phyloP scores from a whole-genome alignment of 2,797 vertebrate species.

The Lagocephalus sceleratus region DNA sequence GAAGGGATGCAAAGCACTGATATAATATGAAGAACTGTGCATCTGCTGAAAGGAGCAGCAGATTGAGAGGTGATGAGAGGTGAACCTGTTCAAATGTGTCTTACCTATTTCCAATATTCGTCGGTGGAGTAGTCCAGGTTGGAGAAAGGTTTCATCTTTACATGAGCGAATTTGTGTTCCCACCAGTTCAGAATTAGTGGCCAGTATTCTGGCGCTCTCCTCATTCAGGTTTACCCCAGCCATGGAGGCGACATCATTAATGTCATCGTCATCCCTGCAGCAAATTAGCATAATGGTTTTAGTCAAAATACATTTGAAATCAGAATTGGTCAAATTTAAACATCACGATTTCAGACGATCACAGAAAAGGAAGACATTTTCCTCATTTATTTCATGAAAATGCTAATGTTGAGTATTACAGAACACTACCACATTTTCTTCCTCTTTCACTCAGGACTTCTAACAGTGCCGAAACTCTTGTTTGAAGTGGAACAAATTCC shows the following conservation, averaged over 20 bases:
- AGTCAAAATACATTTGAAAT: neutral
- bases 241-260: slow-evolving; percentile 89
- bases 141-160: slow-evolving; percentile 87
- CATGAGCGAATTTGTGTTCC: slow-evolving; percentile 85
- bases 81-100: neutral
- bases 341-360: neutral
- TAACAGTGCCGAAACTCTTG: no score
- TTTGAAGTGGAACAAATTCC: no score
- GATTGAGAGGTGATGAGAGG: no score
- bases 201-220: slow-evolving; percentile 85
- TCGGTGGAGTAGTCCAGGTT: slow-evolving; percentile 80
- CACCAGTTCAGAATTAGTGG: slow-evolving; percentile 84
- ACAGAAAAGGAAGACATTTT: neutral
- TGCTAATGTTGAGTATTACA: no score
- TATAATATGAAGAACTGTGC: slow-evolving; percentile 8
- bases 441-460: no score
- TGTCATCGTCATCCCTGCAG: slow-evolving; percentile 86
- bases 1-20: neutral
- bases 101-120: slow-evolving; percentile 85
- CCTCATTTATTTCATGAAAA: no score
- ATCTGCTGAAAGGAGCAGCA: neutral
- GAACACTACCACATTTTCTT: no score
- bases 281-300: neutral
- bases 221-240: slow-evolving; percentile 87
- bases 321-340: neutral